A percentile compares a stretch with the other conserved stretches of the same genome.
These are phyloP conservation scores for Astyanax mexicanus DNA, from an alignment of 2,797 vertebrate species.

Conservation along the genomic window DNA sequence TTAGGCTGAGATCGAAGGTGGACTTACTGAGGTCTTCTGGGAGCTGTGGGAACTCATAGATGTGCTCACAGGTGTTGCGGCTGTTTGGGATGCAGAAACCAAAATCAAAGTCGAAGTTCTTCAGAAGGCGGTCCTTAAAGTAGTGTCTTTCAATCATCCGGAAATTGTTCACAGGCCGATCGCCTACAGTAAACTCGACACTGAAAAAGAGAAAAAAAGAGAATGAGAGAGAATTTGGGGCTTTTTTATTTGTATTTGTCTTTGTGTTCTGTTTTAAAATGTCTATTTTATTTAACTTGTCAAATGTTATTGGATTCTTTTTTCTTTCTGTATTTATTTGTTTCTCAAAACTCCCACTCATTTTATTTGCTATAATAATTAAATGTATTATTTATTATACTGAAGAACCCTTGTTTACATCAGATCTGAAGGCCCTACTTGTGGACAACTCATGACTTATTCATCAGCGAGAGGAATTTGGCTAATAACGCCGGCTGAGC, in stretches of 20 bases:
- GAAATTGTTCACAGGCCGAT: slow-evolving; percentile 93
- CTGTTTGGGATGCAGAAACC: slow-evolving; percentile 99
- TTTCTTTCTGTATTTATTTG: no score
- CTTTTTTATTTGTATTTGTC: no score
- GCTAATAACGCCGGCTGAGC: slow-evolving; percentile 1
- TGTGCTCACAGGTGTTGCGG: slow-evolving; percentile 97
- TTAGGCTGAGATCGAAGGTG: not conserved
- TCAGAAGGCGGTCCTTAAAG: slow-evolving; percentile 94
- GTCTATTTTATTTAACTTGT: no score
- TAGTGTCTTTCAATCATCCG: slow-evolving; percentile 99
- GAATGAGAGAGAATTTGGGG: not conserved
- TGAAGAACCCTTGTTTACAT: slow-evolving; percentile 1
- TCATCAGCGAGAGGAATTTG: slow-evolving; percentile 29
- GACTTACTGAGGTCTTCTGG: slow-evolving; percentile 95
- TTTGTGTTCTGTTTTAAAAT: no score
- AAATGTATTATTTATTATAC: not conserved
- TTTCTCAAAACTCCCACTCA: no score
- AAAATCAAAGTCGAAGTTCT: slow-evolving; percentile 99
- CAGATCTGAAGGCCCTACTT: not conserved
- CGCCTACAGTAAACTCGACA: slow-evolving; percentile 97
- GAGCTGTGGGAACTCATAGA: slow-evolving; percentile 98
- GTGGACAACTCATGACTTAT: slow-evolving; percentile 1
- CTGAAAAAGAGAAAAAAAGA: slow-evolving; percentile 67
- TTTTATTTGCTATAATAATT: no score
- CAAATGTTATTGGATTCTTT: no score